Evolutionary conservation across 2,113 vertebrate genomes (phyloP), one percentile per base, ranked within the genome.

Genomic region (Oncorhynchus keta): DNA sequence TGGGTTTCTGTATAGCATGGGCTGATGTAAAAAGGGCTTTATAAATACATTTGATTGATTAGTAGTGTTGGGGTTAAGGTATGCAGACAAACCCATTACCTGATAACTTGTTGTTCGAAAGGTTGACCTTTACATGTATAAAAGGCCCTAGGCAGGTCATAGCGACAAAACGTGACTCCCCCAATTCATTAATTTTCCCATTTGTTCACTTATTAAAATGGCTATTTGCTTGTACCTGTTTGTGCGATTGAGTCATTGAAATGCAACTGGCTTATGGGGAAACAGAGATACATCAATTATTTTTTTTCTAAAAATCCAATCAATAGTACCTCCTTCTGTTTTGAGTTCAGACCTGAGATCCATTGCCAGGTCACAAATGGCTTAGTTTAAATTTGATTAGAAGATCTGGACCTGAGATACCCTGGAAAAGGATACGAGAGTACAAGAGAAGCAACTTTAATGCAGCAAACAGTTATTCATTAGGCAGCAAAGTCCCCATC

Each of bases 91-190:
- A 62, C 1, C n/a, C 59, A 62, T 62, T 62, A 24, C 7, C 9
- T 62, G 59, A 24, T 24, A 22, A 62, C 7, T 22, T 62, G 59
- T 48, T 82, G 83, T 83, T 79, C 83, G 83, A 86, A 80, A 85
- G 80, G 18, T 32, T 87, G 82, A 82, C 88, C 83, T 89, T 89
- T 84, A 68, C 61, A 70, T 55, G 1, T 11, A 73, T 49, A 76
- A 79, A 78, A 85, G 48, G 79, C 88, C 84, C 24, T 6, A 2
- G 79, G 85, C 85, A 80, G 55, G 79, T 48, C 82, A 70, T 68
- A 48, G 39, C 72, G 45, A 69, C 30, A 68, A 18, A 32, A 32
- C 45, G 59, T 22, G 5, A 72, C 35, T 26, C 4, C 5, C 8
- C 12, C 18, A 61, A 18, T 72, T 72, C 14, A 14, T 57, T 24